A percentile compares a stretch with the other conserved stretches of the same genome.
Conservation (phyloP, 2,797 vertebrate species). For the Otolemur crassicaudatus region DNA sequence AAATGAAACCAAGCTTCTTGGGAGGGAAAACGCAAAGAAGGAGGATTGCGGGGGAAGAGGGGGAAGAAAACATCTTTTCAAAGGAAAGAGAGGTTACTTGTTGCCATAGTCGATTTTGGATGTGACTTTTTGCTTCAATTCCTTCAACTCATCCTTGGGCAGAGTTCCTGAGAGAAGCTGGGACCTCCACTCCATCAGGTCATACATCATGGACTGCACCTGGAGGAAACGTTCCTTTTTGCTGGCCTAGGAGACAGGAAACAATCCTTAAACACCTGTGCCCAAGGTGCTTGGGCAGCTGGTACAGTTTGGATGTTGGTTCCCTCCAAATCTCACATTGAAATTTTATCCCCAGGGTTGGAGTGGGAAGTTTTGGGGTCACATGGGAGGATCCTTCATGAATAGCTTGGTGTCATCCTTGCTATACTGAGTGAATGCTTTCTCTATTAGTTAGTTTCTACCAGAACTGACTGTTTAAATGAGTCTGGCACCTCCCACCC, state of each 20-base stretch:
- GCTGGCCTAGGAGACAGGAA: slow-evolving; percentile 87
- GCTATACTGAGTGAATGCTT: too few relatives aligned
- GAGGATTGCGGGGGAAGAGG: fast-evolving
- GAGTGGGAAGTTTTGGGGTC: not conserved
- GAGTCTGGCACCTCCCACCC: too few relatives aligned
- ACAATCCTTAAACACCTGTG: not conserved
- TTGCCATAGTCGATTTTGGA: slow-evolving; percentile 99
- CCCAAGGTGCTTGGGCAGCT: not conserved
- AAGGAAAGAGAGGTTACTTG: slow-evolving; percentile 88
- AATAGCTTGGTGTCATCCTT: too few relatives aligned
- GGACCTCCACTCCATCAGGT: slow-evolving; percentile 98
- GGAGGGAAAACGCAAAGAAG: not conserved
- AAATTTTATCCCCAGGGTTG: not conserved
- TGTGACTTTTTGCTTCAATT: slow-evolving; percentile 99
- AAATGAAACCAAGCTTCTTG: slow-evolving; percentile 43
- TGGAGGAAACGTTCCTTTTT: slow-evolving; percentile 91
- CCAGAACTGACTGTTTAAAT: too few relatives aligned
- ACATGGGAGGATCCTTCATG: not conserved
- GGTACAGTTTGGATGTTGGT: not conserved
- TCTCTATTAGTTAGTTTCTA: too few relatives aligned
- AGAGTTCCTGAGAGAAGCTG: slow-evolving; percentile 98
- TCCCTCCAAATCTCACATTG: not conserved
- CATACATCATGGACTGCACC: slow-evolving; percentile 96
- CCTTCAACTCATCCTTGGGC: slow-evolving; percentile 98
- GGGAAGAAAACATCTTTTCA: not conserved